Evolutionary conservation across 1,140 invertebrate genomes (phyloP).

Genomic region (Temnothorax longispinosus): DNA sequence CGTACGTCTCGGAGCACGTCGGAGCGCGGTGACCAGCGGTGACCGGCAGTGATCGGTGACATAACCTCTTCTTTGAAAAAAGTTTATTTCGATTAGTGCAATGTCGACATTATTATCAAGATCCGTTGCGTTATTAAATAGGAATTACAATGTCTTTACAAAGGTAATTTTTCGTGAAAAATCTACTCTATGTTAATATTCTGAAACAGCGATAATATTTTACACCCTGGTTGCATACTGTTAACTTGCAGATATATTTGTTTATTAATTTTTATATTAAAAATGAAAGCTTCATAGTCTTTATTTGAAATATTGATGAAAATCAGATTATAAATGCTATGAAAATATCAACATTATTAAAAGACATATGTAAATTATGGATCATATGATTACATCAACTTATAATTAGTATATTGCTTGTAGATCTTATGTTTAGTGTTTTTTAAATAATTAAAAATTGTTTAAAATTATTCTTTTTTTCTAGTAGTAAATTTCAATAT

Average conservation of each 20-base stretch:
- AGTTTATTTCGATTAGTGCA: background rate
- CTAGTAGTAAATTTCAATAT: background rate
- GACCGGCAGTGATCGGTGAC: background rate
- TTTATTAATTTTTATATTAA: background rate
- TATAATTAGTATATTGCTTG: background rate
- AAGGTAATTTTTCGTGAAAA: constrained; percentile 41
- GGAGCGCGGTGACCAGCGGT: background rate
- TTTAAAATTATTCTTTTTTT: too few relatives aligned
- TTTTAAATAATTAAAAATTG: too few relatives aligned
- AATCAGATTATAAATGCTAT: background rate
- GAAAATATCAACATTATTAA: background rate
- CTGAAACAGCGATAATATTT: background rate
- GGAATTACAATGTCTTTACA: background rate
- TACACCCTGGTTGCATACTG: background rate
- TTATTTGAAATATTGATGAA: background rate
- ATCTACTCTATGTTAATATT: background rate
- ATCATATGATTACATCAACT: background rate
- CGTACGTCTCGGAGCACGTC: background rate
- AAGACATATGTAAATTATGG: background rate
- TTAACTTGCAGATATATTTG: background rate
- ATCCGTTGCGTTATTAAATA: constrained; percentile 22
- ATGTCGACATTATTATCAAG: constrained; percentile 57
- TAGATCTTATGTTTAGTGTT: background rate
- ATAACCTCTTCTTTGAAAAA: background rate
- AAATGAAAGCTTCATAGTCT: background rate